Base-by-base conservation (phyloP, 1,140 invertebrate genomes). In the Nasonia longicornis region DNA sequence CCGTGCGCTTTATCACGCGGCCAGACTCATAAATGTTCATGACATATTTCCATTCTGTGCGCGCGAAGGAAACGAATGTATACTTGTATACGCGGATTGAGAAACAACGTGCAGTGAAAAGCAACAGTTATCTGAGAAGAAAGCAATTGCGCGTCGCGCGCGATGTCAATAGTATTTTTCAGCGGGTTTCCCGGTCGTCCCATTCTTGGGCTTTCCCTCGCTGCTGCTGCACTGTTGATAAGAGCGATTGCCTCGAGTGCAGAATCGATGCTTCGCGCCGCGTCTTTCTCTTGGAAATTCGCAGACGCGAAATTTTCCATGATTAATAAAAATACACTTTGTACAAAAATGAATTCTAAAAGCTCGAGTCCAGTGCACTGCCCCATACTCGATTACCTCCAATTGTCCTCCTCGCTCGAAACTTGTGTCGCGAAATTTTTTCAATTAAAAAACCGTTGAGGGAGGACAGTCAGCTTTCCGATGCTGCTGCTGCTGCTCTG, bases 391-490 rank as follows among this genome's bases (percentile, higher is more conserved):
- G 38, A 42, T 42, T 10, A 42, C 38, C 38, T 42, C 38, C 1
- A 42, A 42, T 10, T 42, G 38, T 42, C 4, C 31, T 35, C 31
- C 38, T n/a, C 58, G 1, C 14, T 22, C 63, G 20, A 88, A 89
- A 87, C 86, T 87, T 88, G 73, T 84, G 83, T 84, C 79, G 85
- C 85, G 3, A 89, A 87, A 87, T 88, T 88, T 88, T 89, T 89
- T 89, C 87, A 89, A 89, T 89, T 88, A 89, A 89, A 88, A 89
- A 86, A 79, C 83, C 82, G 82, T 85, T 76, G 81, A 80, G 82
- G 80, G 81, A 77, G 81, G 84, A 77, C 85, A 86, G 84, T 87
- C 85, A 84, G 85, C 52, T 58, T 58, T n/a, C 16, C 52, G 52
- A 20, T 58, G 3, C 52, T n/a, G 48, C 26, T 85, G 86, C 85